Evolutionary conservation across 2,113 vertebrate genomes (phyloP).

Genomic region (Clarias magur): DNA sequence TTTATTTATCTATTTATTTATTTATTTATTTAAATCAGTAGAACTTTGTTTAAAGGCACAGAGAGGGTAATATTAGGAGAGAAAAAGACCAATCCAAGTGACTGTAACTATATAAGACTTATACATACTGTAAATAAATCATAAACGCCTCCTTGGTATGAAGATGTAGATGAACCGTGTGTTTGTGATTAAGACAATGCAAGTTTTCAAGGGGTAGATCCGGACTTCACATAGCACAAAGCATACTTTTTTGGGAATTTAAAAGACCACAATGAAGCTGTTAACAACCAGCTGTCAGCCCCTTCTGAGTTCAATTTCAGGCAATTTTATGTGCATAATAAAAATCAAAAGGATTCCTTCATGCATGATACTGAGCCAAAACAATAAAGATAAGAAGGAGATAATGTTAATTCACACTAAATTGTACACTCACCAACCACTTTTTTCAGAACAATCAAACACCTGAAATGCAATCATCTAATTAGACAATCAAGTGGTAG

Average conservation of each 20-base stretch:
- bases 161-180: not conserved
- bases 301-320: not conserved
- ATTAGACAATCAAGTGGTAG: not conserved
- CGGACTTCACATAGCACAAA: not conserved
- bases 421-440: not conserved
- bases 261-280: not conserved
- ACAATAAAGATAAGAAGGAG: not conserved
- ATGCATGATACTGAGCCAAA: not conserved
- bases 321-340: not conserved
- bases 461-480: not conserved
- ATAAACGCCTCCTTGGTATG: not conserved
- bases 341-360: not conserved
- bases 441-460: not conserved
- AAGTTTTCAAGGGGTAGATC: not conserved
- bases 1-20: not conserved
- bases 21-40: slow-evolving; percentile 2
- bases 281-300: not conserved
- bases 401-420: not conserved
- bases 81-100: not conserved
- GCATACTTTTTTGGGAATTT: not conserved
- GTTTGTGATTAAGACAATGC: not conserved
- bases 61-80: not conserved
- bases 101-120: not conserved
- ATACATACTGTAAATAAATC: too few relatives aligned
- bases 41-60: slow-evolving; percentile 3